Conservation (phyloP, 2,888 invertebrate species). For the Molorchus minor region DNA sequence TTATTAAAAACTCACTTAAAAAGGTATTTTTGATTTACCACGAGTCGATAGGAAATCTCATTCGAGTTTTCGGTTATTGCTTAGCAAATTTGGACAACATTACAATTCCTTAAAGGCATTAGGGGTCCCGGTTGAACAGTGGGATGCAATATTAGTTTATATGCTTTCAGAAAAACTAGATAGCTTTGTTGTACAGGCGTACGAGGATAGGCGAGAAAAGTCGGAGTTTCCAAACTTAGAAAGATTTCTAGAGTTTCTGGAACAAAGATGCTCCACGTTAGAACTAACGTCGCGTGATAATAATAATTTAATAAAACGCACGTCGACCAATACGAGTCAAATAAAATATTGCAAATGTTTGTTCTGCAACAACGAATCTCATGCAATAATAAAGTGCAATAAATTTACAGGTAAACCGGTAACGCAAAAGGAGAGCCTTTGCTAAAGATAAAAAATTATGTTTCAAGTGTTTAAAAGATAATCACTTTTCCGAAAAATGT, state of each 20-base stretch:
- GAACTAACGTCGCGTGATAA: background rate
- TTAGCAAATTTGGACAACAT: too few relatives aligned
- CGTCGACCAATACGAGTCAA: too few relatives aligned
- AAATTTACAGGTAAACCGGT: background rate
- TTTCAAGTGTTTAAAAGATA: background rate
- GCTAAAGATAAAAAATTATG: background rate
- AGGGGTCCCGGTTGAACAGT: background rate
- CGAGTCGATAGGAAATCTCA: background rate
- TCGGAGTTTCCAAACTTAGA: background rate
- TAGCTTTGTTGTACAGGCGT: background rate
- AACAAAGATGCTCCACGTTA: background rate
- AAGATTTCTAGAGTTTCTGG: background rate
- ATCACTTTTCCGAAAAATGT: slow-evolving; percentile 5
- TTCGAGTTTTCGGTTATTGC: background rate
- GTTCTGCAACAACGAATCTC: background rate
- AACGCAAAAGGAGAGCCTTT: background rate
- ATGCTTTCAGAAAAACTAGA: background rate
- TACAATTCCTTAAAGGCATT: background rate
- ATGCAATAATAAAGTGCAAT: background rate
- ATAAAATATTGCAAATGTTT: background rate
- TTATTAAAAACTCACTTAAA: background rate
- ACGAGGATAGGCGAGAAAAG: background rate
- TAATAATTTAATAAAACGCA: background rate
- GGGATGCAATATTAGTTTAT: background rate
- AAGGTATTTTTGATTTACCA: background rate